Conservation (phyloP, 2,797 vertebrate species). For the Oophaga sylvatica region DNA sequence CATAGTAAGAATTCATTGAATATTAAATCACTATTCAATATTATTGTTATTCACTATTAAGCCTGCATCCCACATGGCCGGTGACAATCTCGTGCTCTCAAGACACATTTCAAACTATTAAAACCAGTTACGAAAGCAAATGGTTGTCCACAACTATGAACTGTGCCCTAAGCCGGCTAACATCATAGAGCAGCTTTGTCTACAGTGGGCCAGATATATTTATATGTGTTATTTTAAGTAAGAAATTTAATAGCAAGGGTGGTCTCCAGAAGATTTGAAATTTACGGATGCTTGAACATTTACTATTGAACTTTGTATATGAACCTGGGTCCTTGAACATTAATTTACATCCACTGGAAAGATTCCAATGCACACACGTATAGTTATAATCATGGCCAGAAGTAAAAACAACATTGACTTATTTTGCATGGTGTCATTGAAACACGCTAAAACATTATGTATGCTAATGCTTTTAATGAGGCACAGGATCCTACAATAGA, state of each 20-base stretch:
- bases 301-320: slow-evolving; percentile 23
- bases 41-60: slow-evolving; percentile 13
- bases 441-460: slow-evolving; percentile 5
- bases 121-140: slow-evolving; percentile 10
- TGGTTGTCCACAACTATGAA: not conserved
- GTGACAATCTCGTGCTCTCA: not conserved
- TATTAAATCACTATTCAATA: not conserved
- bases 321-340: slow-evolving; percentile 30
- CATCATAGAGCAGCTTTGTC: not conserved
- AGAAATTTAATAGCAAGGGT: not conserved
- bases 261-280: not conserved
- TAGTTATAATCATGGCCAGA: slow-evolving; percentile 27
- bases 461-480: slow-evolving; percentile 2
- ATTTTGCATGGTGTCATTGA: slow-evolving; percentile 11
- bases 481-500: not conserved
- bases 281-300: slow-evolving; percentile 4
- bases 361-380: slow-evolving; percentile 31
- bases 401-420: slow-evolving; percentile 28
- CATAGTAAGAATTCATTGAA: not conserved
- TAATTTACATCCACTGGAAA: slow-evolving; percentile 23
- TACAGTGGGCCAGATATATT: slow-evolving; percentile 3
- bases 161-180: not conserved
- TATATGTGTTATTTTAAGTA: slow-evolving; percentile 16
- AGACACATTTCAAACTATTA: not conserved
- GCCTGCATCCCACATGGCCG: not conserved